Conservation (phyloP, 2,113 vertebrate genomes). For the Ornithorhynchus anatinus region DNA sequence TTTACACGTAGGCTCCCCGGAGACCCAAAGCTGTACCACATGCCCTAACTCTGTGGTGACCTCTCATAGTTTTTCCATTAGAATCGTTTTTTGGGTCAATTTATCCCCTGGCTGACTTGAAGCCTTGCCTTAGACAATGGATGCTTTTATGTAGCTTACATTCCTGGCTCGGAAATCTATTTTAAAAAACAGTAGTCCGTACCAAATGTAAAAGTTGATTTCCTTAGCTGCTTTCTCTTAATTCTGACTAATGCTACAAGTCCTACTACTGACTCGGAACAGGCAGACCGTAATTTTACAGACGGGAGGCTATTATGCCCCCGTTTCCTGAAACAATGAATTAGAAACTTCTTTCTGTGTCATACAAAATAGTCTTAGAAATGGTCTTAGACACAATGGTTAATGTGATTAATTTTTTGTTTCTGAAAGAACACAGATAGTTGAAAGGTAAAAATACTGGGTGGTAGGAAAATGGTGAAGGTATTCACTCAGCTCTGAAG, state of each 20-base stretch:
- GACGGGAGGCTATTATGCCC: slow-evolving; percentile 27
- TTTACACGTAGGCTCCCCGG: background rate
- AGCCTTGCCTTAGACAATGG: slow-evolving; percentile 27
- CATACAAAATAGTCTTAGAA: slow-evolving; percentile 40
- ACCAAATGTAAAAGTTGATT: slow-evolving; percentile 37
- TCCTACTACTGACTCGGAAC: slow-evolving; percentile 2
- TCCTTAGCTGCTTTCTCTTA: slow-evolving; percentile 31
- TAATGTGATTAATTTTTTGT: slow-evolving; percentile 31
- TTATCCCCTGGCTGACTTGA: slow-evolving; percentile 24
- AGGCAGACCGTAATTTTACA: slow-evolving; percentile 38
- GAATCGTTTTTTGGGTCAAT: slow-evolving; percentile 21
- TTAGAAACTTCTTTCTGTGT: slow-evolving; percentile 41
- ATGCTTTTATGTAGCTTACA: slow-evolving; percentile 29
- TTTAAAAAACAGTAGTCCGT: background rate
- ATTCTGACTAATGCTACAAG: slow-evolving; percentile 22
- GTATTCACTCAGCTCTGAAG: background rate
- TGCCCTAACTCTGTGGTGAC: background rate
- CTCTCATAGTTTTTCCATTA: background rate
- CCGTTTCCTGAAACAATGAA: slow-evolving; percentile 52
- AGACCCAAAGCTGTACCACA: background rate
- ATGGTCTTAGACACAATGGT: slow-evolving; percentile 18
- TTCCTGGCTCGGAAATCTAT: slow-evolving; percentile 4
- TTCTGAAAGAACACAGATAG: background rate
- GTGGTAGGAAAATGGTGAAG: background rate
- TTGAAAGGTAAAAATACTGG: slow-evolving; percentile 25